These are phyloP conservation scores for Elanoides forficatus DNA, from an alignment of 2,113 vertebrate genomes.

Conservation along the genomic window DNA sequence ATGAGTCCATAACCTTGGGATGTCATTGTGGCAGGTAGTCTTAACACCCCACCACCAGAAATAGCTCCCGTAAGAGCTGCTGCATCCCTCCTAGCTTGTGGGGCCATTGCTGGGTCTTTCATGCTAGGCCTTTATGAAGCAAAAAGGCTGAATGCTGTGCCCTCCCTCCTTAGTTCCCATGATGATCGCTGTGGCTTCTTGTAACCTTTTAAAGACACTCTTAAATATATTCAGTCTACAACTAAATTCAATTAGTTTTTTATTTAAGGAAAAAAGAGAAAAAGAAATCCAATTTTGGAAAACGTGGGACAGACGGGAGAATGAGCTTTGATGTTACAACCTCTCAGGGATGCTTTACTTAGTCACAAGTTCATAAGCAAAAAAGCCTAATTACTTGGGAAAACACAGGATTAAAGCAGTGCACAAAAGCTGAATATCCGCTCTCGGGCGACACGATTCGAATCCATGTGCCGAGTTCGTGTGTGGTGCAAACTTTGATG, in stretches of 20 bases:
- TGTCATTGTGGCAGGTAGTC: rapidly evolving
- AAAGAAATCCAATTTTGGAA: slow-evolving; percentile 89
- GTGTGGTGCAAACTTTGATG: slow-evolving; percentile 82
- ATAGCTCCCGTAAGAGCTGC: rapidly evolving
- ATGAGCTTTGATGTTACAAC: slow-evolving; percentile 79
- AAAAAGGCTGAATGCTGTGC: background rate
- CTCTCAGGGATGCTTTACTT: slow-evolving; percentile 74
- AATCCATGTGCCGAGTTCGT: slow-evolving; percentile 74
- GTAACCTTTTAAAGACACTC: slow-evolving; percentile 59
- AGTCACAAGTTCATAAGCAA: slow-evolving; percentile 84
- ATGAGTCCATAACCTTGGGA: background rate
- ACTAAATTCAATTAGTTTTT: slow-evolving; percentile 78
- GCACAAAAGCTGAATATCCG: slow-evolving; percentile 76
- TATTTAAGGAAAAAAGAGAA: slow-evolving; percentile 42
- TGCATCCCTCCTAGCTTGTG: background rate
- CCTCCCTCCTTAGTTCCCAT: slow-evolving; percentile 52
- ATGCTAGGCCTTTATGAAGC: background rate
- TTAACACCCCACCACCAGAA: background rate
- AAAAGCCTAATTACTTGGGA: slow-evolving; percentile 76
- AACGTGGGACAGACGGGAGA: slow-evolving; percentile 64
- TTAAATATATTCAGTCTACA: slow-evolving; percentile 67
- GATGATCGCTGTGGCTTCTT: slow-evolving; percentile 37
- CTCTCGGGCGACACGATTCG: slow-evolving; percentile 64
- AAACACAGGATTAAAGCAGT: slow-evolving; percentile 73
- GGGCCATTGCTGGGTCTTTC: background rate